A percentile compares a stretch with the other conserved stretches of the same genome.
These are phyloP conservation scores for Ischnura elegans DNA, from an alignment of 2,888 invertebrate genomes.

Conservation along the genomic window DNA sequence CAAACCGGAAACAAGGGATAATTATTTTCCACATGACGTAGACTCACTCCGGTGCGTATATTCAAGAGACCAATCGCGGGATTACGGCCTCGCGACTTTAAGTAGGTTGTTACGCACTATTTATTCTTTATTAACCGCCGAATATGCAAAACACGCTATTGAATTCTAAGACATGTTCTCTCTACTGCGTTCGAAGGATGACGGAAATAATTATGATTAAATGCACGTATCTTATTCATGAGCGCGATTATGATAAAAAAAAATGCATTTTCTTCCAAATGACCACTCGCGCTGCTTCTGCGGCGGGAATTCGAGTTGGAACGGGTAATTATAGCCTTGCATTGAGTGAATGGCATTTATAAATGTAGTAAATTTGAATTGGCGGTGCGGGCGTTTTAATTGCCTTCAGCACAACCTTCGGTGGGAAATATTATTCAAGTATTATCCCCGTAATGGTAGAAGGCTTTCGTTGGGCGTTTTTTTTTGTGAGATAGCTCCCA, in stretches of 20 bases:
- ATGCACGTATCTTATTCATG: background rate
- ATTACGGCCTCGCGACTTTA: background rate
- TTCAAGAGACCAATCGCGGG: background rate
- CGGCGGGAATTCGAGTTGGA: too few relatives aligned
- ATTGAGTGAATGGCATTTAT: background rate
- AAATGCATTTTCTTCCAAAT: background rate
- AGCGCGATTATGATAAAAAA: background rate
- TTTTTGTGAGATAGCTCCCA: too few relatives aligned
- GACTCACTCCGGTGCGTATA: background rate
- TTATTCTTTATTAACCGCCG: background rate
- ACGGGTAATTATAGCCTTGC: background rate
- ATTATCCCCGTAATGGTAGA: too few relatives aligned
- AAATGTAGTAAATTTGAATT: too few relatives aligned
- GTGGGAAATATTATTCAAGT: too few relatives aligned
- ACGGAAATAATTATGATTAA: slow-evolving; percentile 17
- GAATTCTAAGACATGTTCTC: background rate
- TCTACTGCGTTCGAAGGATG: too few relatives aligned
- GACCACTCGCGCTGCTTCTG: too few relatives aligned
- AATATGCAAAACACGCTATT: background rate
- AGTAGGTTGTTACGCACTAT: background rate
- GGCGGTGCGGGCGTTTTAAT: background rate
- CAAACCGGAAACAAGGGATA: slow-evolving; percentile 1
- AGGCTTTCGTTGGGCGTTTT: too few relatives aligned
- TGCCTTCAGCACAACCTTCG: background rate
- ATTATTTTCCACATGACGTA: background rate